A percentile compares a stretch with the other conserved stretches of the same genome.
phyloP scores from a whole-genome alignment of 2,113 vertebrate species.

The Spilogale gracilis region DNA sequence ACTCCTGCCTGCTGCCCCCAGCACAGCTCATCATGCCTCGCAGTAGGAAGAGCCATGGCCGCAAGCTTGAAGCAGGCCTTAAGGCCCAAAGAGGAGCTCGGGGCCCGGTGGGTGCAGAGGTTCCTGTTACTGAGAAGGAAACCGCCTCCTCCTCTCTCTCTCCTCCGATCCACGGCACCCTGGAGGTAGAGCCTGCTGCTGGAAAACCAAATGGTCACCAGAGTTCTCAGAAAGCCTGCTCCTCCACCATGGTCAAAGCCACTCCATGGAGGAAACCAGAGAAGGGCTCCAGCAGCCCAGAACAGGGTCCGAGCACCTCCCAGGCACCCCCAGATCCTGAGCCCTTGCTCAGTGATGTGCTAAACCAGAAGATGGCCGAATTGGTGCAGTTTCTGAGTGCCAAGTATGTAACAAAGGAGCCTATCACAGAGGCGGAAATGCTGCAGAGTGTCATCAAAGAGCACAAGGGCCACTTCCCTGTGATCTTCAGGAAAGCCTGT shows the following conservation, averaged over 20 bases:
- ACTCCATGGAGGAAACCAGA: neutral
- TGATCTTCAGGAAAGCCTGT: constrained; percentile 47
- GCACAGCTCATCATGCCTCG: neutral
- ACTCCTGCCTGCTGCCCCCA: neutral
- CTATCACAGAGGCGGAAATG: constrained; percentile 42
- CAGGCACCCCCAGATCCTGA: neutral
- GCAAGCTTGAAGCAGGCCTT: neutral
- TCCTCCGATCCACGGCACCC: neutral
- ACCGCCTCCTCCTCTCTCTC: neutral
- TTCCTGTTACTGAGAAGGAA: neutral
- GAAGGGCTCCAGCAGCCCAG: neutral
- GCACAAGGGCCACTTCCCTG: neutral
- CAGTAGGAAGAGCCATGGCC: neutral
- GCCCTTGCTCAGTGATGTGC: neutral
- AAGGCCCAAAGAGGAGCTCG: neutral
- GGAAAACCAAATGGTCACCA: neutral
- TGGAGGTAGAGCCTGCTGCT: neutral
- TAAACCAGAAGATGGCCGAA: neutral
- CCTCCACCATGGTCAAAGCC: neutral
- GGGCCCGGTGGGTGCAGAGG: neutral
- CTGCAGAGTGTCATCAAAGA: neutral
- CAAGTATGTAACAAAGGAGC: constrained; percentile 54
- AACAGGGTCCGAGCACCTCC: neutral
- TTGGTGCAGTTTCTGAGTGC: constrained; percentile 44
- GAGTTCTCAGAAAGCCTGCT: neutral